phyloP scores from a whole-genome alignment of 2,113 vertebrate species.

The Mugil cephalus region DNA sequence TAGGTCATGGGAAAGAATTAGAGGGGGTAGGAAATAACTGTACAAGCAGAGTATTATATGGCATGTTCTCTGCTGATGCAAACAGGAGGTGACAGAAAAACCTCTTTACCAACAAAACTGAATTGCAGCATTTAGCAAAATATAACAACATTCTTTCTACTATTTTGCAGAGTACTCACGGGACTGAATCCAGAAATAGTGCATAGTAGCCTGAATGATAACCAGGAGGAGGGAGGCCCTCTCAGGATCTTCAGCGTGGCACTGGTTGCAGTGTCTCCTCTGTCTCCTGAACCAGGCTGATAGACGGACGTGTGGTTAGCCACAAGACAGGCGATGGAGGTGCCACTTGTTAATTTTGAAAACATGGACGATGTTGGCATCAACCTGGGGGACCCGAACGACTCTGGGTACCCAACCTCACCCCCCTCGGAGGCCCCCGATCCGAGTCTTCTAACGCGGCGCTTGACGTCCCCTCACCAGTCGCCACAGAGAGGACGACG shows the following conservation, averaged over 20 bases:
- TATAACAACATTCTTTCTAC: slow-evolving; percentile 42
- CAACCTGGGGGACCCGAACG: slow-evolving; percentile 85
- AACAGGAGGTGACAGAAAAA: slow-evolving; percentile 60
- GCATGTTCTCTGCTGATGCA: slow-evolving; percentile 69
- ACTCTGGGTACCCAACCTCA: slow-evolving; percentile 87
- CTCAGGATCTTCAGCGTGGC: slow-evolving; percentile 57
- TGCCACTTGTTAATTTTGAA: slow-evolving; percentile 94
- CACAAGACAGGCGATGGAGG: slow-evolving; percentile 87
- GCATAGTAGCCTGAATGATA: slow-evolving; percentile 72
- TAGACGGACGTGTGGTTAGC: slow-evolving; percentile 81
- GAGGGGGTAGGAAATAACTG: slow-evolving; percentile 15
- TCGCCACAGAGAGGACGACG: slow-evolving; percentile 70
- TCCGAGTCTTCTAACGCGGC: slow-evolving; percentile 70
- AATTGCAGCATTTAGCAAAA: slow-evolving; percentile 48
- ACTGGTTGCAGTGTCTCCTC: slow-evolving; percentile 54
- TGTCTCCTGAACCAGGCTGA: slow-evolving; percentile 62
- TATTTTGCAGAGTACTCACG: slow-evolving; percentile 63
- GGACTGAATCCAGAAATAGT: slow-evolving; percentile 20
- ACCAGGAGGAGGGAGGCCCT: slow-evolving; percentile 53
- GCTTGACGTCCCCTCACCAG: slow-evolving; percentile 69
- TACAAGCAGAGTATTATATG: slow-evolving; percentile 66
- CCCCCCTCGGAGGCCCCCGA: slow-evolving; percentile 79
- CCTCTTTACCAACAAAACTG: slow-evolving; percentile 53
- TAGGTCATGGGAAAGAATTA: slow-evolving; percentile 38
- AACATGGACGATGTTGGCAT: slow-evolving; percentile 91